These are phyloP conservation scores for Sminthurinus signatus DNA, from an alignment of 1,140 invertebrate genomes.

Conservation along the genomic window DNA sequence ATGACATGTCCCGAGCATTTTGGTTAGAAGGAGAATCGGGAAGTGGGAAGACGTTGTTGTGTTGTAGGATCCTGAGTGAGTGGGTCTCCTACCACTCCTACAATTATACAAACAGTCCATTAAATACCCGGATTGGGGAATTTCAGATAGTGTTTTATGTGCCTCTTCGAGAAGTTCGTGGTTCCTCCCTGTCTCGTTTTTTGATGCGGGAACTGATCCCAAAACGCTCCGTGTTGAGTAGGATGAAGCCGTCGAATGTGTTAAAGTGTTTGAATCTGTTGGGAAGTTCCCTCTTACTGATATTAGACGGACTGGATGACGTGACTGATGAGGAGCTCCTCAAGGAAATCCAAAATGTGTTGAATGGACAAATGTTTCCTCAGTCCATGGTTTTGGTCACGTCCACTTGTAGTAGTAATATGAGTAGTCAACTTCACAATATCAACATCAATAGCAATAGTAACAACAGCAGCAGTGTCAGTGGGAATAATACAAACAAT, in stretches of 20 bases:
- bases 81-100: constrained; percentile 51
- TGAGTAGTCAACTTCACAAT: no score
- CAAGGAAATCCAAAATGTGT: constrained; percentile 49
- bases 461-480: no score
- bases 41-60: constrained; percentile 51
- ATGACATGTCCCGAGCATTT: constrained; percentile 31
- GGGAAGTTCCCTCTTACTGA: constrained; percentile 51
- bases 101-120: constrained; percentile 37
- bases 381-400: constrained; percentile 53
- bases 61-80: constrained; percentile 50
- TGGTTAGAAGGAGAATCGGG: constrained; percentile 51
- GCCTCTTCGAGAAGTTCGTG: constrained; percentile 50
- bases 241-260: constrained; percentile 43
- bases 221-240: constrained; percentile 44
- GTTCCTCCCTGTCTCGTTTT: constrained; percentile 46
- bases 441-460: no score
- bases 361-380: constrained; percentile 53
- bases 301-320: constrained; percentile 54
- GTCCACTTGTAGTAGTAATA: constrained; percentile 44
- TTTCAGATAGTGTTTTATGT: constrained; percentile 49
- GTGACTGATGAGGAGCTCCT: constrained; percentile 46
- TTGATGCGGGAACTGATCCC: constrained; percentile 50
- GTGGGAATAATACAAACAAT: no score
- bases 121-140: constrained; percentile 41
- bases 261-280: constrained; percentile 47